Percentiles rank a stretch among this genome's conserved stretches.
Conservation (phyloP, 2,113 vertebrate species). For the Mastomys natalensis region DNA sequence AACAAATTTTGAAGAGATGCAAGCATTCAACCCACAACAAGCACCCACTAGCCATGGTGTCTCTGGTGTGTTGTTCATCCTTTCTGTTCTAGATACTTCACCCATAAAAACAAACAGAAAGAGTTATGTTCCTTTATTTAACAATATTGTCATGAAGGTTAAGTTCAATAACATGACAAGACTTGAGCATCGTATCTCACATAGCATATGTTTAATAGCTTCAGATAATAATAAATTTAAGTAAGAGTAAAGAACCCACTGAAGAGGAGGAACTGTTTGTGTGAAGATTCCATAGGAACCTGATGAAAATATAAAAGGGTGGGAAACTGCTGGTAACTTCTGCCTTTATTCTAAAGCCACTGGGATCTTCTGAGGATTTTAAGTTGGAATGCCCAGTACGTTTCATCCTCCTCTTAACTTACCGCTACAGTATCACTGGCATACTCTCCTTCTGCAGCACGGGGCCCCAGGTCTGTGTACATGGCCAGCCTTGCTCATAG, state of each 20-base stretch:
- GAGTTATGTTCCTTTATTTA: not conserved
- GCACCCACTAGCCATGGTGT: not conserved
- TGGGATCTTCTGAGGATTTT: not conserved
- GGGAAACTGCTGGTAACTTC: not conserved
- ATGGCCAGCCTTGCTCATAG: not conserved
- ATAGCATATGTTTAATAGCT: not conserved
- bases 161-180: not conserved
- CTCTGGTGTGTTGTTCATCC: not conserved
- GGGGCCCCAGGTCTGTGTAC: not conserved
- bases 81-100: not conserved
- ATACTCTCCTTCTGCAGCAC: not conserved
- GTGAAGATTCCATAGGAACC: not conserved
- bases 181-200: not conserved
- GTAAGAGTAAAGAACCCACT: not conserved
- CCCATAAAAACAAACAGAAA: not conserved
- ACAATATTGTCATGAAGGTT: not conserved
- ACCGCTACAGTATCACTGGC: no score
- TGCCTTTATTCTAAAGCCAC: conserved; percentile 16
- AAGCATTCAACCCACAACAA: not conserved
- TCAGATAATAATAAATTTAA: not conserved
- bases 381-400: not conserved
- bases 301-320: not conserved
- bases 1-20: not conserved
- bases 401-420: not conserved
- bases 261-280: not conserved